A percentile compares a stretch with the other conserved stretches of the same genome.
Evolutionary conservation across 2,797 vertebrate species (phyloP).

Genomic region (Phrynocephalus forsythii): DNA sequence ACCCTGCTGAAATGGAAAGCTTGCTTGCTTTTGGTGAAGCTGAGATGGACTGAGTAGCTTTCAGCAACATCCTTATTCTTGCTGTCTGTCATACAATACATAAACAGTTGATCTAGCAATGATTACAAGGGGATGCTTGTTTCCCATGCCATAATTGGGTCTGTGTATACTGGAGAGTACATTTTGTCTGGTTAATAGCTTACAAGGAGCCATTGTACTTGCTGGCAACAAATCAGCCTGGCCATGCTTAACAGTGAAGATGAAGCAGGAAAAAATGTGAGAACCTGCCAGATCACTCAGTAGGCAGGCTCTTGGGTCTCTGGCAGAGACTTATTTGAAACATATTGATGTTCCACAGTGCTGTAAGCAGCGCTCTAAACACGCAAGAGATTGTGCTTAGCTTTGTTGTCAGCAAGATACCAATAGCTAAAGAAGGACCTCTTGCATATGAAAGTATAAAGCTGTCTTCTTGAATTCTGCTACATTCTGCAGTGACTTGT

Average conservation of each 20-base stretch:
- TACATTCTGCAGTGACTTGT: too few species aligned
- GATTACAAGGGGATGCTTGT: constrained; percentile 43
- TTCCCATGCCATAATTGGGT: constrained; percentile 39
- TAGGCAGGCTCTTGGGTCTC: background rate
- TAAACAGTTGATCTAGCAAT: constrained; percentile 40
- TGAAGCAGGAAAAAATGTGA: constrained; percentile 27
- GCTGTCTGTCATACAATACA: rapidly evolving
- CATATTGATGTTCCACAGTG: background rate
- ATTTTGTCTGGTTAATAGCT: constrained; percentile 29
- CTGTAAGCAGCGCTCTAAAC: constrained; percentile 12
- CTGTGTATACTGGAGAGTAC: background rate
- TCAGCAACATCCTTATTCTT: constrained; percentile 40
- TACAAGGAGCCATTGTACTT: constrained; percentile 50
- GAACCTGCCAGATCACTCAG: background rate
- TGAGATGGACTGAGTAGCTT: background rate
- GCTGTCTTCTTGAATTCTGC: background rate
- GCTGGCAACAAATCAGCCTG: constrained; percentile 34
- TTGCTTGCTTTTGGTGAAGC: constrained; percentile 17
- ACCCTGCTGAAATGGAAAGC: rapidly evolving
- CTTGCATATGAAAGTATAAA: background rate
- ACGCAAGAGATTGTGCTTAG: background rate
- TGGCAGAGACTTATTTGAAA: background rate
- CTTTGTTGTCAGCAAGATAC: background rate
- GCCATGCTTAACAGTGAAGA: constrained; percentile 27
- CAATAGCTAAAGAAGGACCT: background rate